Evolutionary conservation across 30 jellyfish, hydroid and myxozoan species (phyloP).

Genomic region (Clytia hemisphaerica): DNA sequence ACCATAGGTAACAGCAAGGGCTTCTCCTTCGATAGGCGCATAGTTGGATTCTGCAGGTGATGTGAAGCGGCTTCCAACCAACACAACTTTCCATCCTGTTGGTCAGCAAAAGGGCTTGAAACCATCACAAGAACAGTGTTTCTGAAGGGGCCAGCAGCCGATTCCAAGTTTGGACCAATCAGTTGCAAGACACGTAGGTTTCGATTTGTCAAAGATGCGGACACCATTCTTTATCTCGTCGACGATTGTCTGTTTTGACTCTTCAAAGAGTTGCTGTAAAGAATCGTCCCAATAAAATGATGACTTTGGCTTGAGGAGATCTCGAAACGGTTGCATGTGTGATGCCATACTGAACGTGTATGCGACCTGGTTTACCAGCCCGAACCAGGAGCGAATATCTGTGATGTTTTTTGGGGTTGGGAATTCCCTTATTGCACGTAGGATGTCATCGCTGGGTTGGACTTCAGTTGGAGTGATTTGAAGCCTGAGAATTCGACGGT

Average conservation of each 20-base stretch:
- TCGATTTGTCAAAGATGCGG: not conserved
- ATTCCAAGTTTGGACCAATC: constrained; percentile 1
- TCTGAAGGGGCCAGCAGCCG: constrained; percentile 31
- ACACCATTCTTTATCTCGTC: too few species aligned
- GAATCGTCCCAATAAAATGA: constrained; percentile 22
- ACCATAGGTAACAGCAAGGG: too few species aligned
- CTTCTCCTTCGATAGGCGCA: too few species aligned
- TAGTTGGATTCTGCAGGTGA: too few species aligned
- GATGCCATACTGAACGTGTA: not conserved
- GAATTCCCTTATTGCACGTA: not conserved
- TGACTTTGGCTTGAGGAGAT: constrained; percentile 16
- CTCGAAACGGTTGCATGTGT: constrained; percentile 27
- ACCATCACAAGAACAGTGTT: too few species aligned
- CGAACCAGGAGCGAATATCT: not conserved
- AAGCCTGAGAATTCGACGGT: too few species aligned
- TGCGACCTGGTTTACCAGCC: too few species aligned
- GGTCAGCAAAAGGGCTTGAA: constrained; percentile 4
- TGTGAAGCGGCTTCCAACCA: constrained; percentile 13
- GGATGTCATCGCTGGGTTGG: too few species aligned
- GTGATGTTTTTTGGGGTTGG: not conserved
- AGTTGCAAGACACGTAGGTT: constrained; percentile 1
- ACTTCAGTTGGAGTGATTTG: not conserved
- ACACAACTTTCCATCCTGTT: constrained; percentile 19
- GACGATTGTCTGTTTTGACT: constrained; percentile 8
- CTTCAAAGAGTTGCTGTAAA: not conserved